A percentile compares a stretch with the other conserved stretches of the same genome.
Evolutionary conservation across 1,140 invertebrate species (phyloP).

Genomic region (Calephelis nemesis): DNA sequence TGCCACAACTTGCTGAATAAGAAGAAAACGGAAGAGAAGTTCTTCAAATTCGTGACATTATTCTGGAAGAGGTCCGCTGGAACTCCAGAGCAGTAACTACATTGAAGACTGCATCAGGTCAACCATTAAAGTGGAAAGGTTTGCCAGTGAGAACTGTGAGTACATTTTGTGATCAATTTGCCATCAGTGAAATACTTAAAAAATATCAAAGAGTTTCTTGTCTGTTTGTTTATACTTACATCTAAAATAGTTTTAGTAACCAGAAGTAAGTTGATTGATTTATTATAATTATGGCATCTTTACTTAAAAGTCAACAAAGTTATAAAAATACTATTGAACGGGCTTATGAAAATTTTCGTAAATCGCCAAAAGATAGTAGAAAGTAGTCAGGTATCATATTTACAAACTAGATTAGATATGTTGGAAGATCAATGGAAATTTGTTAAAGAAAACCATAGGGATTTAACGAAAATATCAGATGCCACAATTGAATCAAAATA

Average conservation of each 20-base stretch:
- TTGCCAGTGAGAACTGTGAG: slow-evolving; percentile 6
- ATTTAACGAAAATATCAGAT: background rate
- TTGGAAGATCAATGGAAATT: slow-evolving; percentile 1
- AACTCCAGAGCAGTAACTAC: too few species aligned
- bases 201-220: too few species aligned
- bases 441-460: background rate
- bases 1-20: too few species aligned
- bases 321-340: background rate
- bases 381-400: background rate
- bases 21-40: too few species aligned
- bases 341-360: slow-evolving; percentile 5
- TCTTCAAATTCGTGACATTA: too few species aligned
- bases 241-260: too few species aligned
- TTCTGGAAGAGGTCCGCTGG: too few species aligned
- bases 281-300: background rate
- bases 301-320: slow-evolving; percentile 7
- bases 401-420: background rate
- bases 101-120: too few species aligned
- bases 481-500: slow-evolving; percentile 5
- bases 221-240: too few species aligned
- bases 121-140: background rate
- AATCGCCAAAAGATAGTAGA: slow-evolving; percentile 1
- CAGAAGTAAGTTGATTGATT: background rate
- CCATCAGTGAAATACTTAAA: background rate
- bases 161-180: slow-evolving; percentile 3